phyloP scores from a whole-genome alignment of 2,888 invertebrate species.

The Rhagophthalmus giganteus region DNA sequence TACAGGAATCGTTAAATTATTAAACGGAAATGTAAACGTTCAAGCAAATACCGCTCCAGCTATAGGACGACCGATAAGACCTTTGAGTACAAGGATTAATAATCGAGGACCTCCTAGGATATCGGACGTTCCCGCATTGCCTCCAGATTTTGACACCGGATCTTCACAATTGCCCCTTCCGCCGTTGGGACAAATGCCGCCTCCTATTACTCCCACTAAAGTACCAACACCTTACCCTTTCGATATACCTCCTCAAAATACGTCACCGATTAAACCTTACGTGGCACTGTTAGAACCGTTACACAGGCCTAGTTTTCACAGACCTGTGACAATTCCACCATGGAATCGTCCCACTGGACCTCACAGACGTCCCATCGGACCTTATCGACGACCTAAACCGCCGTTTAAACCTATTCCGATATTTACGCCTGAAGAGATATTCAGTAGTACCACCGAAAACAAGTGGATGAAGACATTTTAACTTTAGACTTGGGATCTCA shows the following conservation, averaged over 20 bases:
- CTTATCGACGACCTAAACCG: constrained; percentile 61
- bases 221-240: constrained; percentile 75
- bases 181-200: constrained; percentile 56
- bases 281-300: constrained; percentile 72
- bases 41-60: constrained; percentile 71
- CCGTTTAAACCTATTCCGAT: constrained; percentile 64
- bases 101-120: constrained; percentile 88
- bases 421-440: constrained; percentile 47
- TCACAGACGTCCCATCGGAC: constrained; percentile 58
- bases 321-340: constrained; percentile 64
- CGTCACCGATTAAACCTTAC: constrained; percentile 62
- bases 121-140: constrained; percentile 72
- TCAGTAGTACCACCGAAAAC: constrained; percentile 52
- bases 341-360: constrained; percentile 63
- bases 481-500: constrained; percentile 50
- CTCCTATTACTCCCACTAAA: constrained; percentile 58
- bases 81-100: constrained; percentile 78
- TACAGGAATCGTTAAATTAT: constrained; percentile 82
- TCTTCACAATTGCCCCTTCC: constrained; percentile 57
- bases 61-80: constrained; percentile 64
- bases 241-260: constrained; percentile 66
- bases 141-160: constrained; percentile 67
- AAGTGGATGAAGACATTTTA: constrained; percentile 49
- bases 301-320: constrained; percentile 56
- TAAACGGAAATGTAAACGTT: constrained; percentile 87